Conservation (phyloP, 1,140 invertebrate genomes). For the Mercenaria mercenaria region DNA sequence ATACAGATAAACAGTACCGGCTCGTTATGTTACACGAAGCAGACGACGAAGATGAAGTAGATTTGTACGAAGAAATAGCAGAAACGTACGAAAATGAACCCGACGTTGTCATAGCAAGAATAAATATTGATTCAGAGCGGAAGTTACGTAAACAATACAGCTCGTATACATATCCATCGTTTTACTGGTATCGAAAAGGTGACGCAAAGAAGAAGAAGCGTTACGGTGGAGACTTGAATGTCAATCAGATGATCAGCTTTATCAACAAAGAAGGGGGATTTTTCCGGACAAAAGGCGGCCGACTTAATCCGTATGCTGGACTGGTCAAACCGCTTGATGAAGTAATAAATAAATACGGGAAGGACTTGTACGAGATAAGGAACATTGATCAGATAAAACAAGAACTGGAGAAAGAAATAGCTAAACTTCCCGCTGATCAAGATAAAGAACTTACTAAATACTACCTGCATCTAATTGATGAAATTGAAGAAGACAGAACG, state of each 20-base stretch:
- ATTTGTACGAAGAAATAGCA: slow-evolving; percentile 44
- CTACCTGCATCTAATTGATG: slow-evolving; percentile 39
- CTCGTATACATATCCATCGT: slow-evolving; percentile 27
- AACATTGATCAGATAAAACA: slow-evolving; percentile 13
- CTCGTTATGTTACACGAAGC: slow-evolving; percentile 57
- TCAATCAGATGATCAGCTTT: slow-evolving; percentile 49
- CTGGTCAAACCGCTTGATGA: slow-evolving; percentile 52
- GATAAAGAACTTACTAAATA: slow-evolving; percentile 44
- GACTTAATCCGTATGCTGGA: slow-evolving; percentile 55
- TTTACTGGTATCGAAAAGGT: slow-evolving; percentile 60
- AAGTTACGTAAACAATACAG: slow-evolving; percentile 18
- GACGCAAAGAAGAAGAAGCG: slow-evolving; percentile 24
- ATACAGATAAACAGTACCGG: slow-evolving; percentile 21
- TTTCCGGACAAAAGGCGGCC: slow-evolving; percentile 44
- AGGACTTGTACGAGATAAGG: slow-evolving; percentile 49
- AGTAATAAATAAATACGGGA: slow-evolving; percentile 41
- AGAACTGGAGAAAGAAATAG: slow-evolving; percentile 7
- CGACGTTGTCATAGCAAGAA: slow-evolving; percentile 42
- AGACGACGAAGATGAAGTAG: slow-evolving; percentile 35
- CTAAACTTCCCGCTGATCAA: slow-evolving; percentile 1
- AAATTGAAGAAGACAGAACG: slow-evolving; percentile 55
- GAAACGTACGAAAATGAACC: slow-evolving; percentile 56
- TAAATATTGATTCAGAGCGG: slow-evolving; percentile 47
- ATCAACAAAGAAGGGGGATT: slow-evolving; percentile 45
- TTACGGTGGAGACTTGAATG: slow-evolving; percentile 30